Base-by-base conservation (phyloP, 92 coral and sea anemone genomes). In the Virgularia gustaviana region DNA sequence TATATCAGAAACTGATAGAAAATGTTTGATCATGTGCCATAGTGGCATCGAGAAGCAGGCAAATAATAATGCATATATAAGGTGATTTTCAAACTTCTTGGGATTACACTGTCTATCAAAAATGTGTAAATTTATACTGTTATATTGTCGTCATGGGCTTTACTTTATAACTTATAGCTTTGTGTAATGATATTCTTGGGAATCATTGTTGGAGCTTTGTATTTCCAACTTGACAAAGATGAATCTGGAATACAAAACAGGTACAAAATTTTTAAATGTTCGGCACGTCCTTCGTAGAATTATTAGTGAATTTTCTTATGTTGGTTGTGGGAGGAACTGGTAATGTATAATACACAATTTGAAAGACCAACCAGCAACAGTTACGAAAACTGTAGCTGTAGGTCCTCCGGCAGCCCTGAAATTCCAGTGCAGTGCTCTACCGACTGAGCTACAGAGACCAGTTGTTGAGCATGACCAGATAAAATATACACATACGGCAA, bases 181-280 rank as follows among this genome's bases (percentile, higher is more conserved):
- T 3, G 76, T 33, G 83, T 83, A 15, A 79, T 86, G 75, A 60
- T 82, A 6, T 24, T 88, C 28, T 88, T 90, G 73, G 97, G 79
- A 6, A 36, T 83, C 39, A 78, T 90, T 52, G 95, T 90, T 29
- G 97, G 97, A 23, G 95, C 90, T 2, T 78, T 90, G 9, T 90
- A 90, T 63, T 90, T 57, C 58, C 79, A 88, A 76, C 77, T 82
- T 16, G 86, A 88, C 38, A 80, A 66, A 20, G 97, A 85, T 22
- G 68, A 45, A 34, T 38, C 67, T 36, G 97, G 97, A 28, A 82
- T 90, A 24, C 97, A 90, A 49, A 90, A 90, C 63, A 81, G 97
- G 97, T 90, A 28, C 19, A 72, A 16, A 47, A 29, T 18, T 12
- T 24, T 4, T 5, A 39, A 22, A 39, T 18, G 10, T 42, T 13